Conservation (phyloP, 2,888 invertebrate species). For the Sycophila texana region DNA sequence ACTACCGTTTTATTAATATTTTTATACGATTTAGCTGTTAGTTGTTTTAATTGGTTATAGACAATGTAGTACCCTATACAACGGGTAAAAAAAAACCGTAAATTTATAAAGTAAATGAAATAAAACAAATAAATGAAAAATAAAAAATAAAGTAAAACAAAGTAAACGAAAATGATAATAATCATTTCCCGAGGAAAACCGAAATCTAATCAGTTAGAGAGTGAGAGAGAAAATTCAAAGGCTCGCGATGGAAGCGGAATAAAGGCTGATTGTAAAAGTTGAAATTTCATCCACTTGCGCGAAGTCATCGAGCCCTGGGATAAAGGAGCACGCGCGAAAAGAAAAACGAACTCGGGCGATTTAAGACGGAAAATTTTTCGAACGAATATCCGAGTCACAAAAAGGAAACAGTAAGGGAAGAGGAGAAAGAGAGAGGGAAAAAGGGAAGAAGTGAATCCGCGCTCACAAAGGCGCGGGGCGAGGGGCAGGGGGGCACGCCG, state of each 20-base stretch:
- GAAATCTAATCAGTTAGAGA: too few species aligned
- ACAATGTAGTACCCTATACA: too few species aligned
- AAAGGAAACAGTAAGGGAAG: neutral
- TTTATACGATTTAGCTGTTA: too few species aligned
- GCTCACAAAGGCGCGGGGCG: constrained; percentile 11
- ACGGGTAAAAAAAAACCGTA: too few species aligned
- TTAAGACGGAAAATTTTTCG: neutral
- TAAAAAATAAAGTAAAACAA: too few species aligned
- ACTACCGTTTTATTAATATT: too few species aligned
- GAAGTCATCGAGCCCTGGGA: neutral
- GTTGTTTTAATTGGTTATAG: too few species aligned
- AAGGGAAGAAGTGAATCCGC: neutral
- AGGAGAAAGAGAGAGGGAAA: too few species aligned
- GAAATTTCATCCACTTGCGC: neutral
- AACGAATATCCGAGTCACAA: neutral
- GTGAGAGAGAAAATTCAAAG: neutral
- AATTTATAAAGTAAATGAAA: too few species aligned
- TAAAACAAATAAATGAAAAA: too few species aligned
- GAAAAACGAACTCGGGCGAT: neutral
- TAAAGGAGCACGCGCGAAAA: neutral
- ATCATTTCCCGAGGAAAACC: too few species aligned
- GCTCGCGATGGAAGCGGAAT: neutral
- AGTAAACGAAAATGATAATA: too few species aligned
- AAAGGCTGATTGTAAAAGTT: neutral
- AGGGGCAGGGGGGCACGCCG: neutral